Conservation (phyloP, 2,113 vertebrate species). For the Takifugu flavidus region DNA sequence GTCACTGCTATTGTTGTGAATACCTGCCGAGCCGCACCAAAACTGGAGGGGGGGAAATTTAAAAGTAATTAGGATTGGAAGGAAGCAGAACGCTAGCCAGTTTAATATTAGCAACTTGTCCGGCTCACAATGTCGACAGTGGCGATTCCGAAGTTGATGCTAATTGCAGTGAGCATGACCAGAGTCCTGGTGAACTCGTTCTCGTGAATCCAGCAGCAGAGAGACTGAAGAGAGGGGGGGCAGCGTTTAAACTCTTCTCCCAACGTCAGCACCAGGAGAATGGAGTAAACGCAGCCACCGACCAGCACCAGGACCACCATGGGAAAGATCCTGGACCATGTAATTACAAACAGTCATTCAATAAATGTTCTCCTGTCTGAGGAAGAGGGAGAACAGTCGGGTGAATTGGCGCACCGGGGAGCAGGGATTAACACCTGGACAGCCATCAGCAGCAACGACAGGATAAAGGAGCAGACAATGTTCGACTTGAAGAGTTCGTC, state of each 20-base stretch:
- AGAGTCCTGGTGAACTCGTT: conserved; percentile 83
- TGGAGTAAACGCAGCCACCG: conserved; percentile 78
- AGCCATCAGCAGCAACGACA: conserved; percentile 85
- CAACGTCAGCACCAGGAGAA: conserved; percentile 83
- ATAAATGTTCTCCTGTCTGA: background rate
- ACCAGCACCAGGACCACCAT: conserved; percentile 77
- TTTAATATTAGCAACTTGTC: background rate
- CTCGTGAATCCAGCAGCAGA: conserved; percentile 92
- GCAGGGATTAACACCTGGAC: conserved; percentile 86
- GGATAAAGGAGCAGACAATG: conserved; percentile 89
- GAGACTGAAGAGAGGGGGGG: conserved; percentile 82
- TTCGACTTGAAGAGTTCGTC: conserved; percentile 96
- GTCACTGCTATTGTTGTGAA: background rate
- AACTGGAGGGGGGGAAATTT: conserved; percentile 16
- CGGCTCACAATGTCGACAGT: conserved; percentile 43
- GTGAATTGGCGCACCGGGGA: conserved; percentile 48
- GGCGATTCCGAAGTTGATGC: conserved; percentile 87
- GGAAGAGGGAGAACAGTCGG: background rate
- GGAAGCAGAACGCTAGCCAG: too few species aligned
- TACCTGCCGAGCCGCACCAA: conserved; percentile 34
- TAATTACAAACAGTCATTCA: background rate
- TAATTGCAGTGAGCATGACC: conserved; percentile 85
- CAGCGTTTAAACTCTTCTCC: conserved; percentile 90
- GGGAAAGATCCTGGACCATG: conserved; percentile 14
- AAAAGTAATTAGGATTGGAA: background rate